Conservation (phyloP, 2,888 invertebrate species). For the Theodoxus fluviatilis region DNA sequence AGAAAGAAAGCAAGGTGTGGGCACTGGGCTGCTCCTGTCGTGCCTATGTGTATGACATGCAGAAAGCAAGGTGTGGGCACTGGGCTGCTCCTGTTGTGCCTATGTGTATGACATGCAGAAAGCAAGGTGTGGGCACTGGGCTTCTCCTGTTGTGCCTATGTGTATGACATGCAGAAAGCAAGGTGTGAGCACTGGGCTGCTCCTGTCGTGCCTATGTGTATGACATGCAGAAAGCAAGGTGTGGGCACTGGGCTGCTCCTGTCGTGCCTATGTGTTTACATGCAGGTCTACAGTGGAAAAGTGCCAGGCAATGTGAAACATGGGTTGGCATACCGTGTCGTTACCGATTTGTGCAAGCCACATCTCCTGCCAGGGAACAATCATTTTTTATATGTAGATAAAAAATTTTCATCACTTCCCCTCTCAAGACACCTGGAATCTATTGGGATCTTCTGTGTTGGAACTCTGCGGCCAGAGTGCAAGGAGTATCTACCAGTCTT, state of each 20-base stretch:
- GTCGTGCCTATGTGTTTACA: slow-evolving; percentile 17
- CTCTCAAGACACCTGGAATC: slow-evolving; percentile 1
- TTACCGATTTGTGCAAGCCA: slow-evolving; percentile 7
- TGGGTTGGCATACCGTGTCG: not conserved
- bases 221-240: slow-evolving; percentile 14
- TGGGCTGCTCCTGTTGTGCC: slow-evolving; percentile 9
- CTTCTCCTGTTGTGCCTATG: slow-evolving; percentile 15
- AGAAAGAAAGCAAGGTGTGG: slow-evolving; percentile 5
- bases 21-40: slow-evolving; percentile 4
- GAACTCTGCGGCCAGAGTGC: not conserved
- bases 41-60: slow-evolving; percentile 18
- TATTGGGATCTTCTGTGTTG: slow-evolving; percentile 7
- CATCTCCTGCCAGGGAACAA: not conserved
- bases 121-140: slow-evolving; percentile 3
- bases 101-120: slow-evolving; percentile 17
- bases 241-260: slow-evolving; percentile 1
- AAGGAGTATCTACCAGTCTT: not conserved
- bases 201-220: slow-evolving; percentile 15
- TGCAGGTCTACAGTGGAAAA: slow-evolving; percentile 17
- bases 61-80: slow-evolving; percentile 4
- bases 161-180: slow-evolving; percentile 16
- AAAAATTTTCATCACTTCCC: slow-evolving; percentile 4
- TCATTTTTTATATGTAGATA: slow-evolving; percentile 9
- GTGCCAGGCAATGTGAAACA: not conserved
- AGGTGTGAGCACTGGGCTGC: slow-evolving; percentile 1